These are phyloP conservation scores for Drosophila leonis DNA, from an alignment of 2,888 invertebrate genomes.

Conservation along the genomic window DNA sequence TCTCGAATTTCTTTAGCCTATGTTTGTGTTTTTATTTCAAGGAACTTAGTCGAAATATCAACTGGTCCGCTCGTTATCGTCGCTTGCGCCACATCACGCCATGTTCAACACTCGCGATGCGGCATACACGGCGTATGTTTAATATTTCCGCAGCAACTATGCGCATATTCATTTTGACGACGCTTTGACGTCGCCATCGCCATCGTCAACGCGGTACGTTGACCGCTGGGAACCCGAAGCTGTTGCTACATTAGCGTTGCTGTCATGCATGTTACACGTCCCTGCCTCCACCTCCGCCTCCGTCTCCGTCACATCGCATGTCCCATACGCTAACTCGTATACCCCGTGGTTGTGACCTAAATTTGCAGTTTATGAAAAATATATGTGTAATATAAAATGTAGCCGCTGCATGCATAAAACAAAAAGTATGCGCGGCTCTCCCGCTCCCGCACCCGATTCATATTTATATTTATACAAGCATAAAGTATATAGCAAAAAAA, in stretches of 20 bases:
- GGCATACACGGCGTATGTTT: constrained; percentile 74
- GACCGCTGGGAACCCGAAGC: constrained; percentile 69
- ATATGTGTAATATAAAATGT: constrained; percentile 69
- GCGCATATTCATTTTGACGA: constrained; percentile 78
- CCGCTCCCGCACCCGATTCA: constrained; percentile 25
- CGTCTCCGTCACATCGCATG: constrained; percentile 10
- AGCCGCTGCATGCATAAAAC: constrained; percentile 67
- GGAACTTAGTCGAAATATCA: background rate
- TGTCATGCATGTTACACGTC: constrained; percentile 41
- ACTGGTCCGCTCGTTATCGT: constrained; percentile 40
- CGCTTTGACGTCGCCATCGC: constrained; percentile 66
- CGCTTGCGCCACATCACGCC: constrained; percentile 34
- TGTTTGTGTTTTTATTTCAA: background rate
- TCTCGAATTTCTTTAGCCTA: background rate
- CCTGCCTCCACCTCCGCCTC: constrained; percentile 2
- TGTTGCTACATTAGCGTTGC: constrained; percentile 65
- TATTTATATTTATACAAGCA: constrained; percentile 54
- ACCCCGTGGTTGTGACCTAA: constrained; percentile 73
- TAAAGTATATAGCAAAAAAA: constrained; percentile 18
- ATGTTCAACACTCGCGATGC: constrained; percentile 46
- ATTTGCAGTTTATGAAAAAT: constrained; percentile 78
- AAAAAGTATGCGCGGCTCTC: constrained; percentile 32
- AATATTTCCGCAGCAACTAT: constrained; percentile 75
- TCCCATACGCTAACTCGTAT: constrained; percentile 46
- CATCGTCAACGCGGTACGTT: constrained; percentile 63